Conservation (phyloP, 2,113 vertebrate genomes). For the Pelmatolapia mariae region DNA sequence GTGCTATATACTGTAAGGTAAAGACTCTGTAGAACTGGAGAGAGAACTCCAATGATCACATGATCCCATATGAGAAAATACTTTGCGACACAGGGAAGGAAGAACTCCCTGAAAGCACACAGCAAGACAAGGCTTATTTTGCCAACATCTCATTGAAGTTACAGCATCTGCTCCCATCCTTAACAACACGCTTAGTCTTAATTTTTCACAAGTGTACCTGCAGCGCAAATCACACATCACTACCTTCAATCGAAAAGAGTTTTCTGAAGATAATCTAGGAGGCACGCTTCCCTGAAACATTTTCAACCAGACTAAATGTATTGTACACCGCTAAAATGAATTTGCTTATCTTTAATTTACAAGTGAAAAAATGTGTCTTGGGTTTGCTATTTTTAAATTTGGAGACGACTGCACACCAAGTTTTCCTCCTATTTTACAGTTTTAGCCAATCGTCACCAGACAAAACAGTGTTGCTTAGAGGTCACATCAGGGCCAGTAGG, state of each 20-base stretch:
- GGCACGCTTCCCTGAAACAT: not conserved
- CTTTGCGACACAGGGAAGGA: not conserved
- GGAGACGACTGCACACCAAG: not conserved
- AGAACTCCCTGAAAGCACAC: not conserved
- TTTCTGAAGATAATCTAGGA: not conserved
- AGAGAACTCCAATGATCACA: not conserved
- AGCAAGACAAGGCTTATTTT: not conserved
- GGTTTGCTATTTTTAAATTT: not conserved
- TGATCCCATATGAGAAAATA: not conserved
- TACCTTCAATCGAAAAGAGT: not conserved
- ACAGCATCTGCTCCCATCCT: not conserved
- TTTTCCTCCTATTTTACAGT: not conserved
- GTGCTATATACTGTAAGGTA: not conserved
- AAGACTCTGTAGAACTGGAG: accelerated
- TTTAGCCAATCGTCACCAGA: not conserved
- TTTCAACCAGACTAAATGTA: not conserved
- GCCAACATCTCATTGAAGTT: not conserved
- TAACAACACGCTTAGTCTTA: not conserved
- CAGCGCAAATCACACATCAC: not conserved
- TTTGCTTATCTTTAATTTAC: not conserved
- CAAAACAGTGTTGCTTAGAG: slow-evolving; percentile 2
- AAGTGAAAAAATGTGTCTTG: not conserved
- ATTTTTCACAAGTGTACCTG: not conserved
- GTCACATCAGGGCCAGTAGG: slow-evolving; percentile 46
- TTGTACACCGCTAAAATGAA: not conserved